Evolutionary conservation across 2,888 invertebrate genomes (phyloP).

Genomic region (Apantesis nais): DNA sequence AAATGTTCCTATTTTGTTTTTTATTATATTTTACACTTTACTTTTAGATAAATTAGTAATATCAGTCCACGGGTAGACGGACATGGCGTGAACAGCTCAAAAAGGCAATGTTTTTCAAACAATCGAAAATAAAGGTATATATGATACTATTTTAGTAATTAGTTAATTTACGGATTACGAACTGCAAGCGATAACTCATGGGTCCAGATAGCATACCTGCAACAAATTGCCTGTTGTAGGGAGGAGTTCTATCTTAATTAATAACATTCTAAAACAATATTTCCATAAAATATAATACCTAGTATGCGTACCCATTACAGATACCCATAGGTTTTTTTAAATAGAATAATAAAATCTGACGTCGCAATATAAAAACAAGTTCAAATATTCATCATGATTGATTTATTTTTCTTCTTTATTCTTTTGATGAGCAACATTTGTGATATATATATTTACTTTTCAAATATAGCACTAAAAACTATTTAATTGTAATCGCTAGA

Average conservation of each 20-base stretch:
- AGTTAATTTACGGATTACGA: background rate
- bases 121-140: background rate
- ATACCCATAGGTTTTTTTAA: too few species aligned
- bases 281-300: too few species aligned
- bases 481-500: background rate
- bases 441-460: too few species aligned
- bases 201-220: background rate
- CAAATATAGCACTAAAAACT: background rate
- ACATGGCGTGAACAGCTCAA: background rate
- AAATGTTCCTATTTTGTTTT: background rate
- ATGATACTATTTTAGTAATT: background rate
- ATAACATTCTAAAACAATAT: too few species aligned
- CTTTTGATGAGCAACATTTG: too few species aligned
- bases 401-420: too few species aligned
- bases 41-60: too few species aligned
- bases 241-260: background rate
- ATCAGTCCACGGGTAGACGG: background rate
- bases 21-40: background rate
- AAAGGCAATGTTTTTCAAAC: background rate
- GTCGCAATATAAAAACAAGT: too few species aligned
- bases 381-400: too few species aligned
- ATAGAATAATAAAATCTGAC: too few species aligned
- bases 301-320: too few species aligned
- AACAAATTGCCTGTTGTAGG: background rate
- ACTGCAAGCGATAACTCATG: background rate